Base-by-base conservation (phyloP, 1,140 invertebrate species). In the Aphelenchoides fujianensis region DNA sequence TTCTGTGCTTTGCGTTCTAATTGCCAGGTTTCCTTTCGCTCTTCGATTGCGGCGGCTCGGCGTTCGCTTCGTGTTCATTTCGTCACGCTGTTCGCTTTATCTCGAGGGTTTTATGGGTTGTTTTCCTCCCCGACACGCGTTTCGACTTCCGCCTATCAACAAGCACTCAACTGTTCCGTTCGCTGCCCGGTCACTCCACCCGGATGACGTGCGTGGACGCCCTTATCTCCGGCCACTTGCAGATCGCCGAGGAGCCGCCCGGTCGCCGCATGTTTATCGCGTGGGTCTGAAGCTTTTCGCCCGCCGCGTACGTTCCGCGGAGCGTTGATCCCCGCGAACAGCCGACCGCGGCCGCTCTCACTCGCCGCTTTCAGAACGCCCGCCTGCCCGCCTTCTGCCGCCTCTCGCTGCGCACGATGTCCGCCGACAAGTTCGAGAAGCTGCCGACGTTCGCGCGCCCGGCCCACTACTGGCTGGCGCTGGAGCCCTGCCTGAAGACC, bases 401-500 rank as follows among this genome's bases (percentile, higher is more conserved):
- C 41, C 27, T 59, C 34, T 7, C 5, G 23, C 28, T 59, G 7
- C 55, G 55, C 5, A 59, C 5, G 55, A 59, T 59, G 55, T 5
- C 5, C 7, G 30, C 3, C 16, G 73, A 74, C 1, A 71, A 71
- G 19, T 74, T 74, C 54, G 34, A 61, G 30, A 74, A 74, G 36
- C 41, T 74, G 28, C 73, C 73, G 9, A n/a, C 23, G 2, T 61
- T 74, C 27, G 73, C 74, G 19, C 69, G 71, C 9, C 76, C 74
- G 3, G 48, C 28, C 30, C 32, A 34, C 3, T 74, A 74, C 37
- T 35, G 71, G 19, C 41, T 74, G 3, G 34, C 52, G 9, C 31
- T 74, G 7, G 35, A 19, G 16, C 63, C 71, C 16, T 59, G 54
- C 53, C 61, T 74, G 68, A 62, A 76, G 52, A 61, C 73, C 1